These are phyloP conservation scores for Heterodera filipjevi DNA, from an alignment of 2,888 invertebrate species.

Conservation along the genomic window DNA sequence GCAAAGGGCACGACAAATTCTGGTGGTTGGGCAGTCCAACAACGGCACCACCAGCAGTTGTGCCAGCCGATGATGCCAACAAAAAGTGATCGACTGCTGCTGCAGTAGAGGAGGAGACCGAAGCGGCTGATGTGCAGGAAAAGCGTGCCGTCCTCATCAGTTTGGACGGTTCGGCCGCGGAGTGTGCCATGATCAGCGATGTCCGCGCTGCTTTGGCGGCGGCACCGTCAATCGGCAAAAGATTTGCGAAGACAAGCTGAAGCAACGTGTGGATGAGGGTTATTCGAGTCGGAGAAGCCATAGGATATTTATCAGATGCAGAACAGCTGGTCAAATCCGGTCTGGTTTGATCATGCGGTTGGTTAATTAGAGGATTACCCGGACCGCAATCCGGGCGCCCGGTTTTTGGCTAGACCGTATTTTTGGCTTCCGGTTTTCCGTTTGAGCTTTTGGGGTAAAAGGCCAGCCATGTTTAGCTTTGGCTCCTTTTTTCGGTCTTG, in stretches of 20 bases:
- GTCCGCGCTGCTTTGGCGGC: not conserved
- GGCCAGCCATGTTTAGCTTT: too few species aligned
- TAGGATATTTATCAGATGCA: not conserved
- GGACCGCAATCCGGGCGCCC: too few species aligned
- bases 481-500: too few species aligned
- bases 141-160: not conserved
- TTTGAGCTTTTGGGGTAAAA: too few species aligned
- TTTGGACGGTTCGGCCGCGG: not conserved
- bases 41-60: too few species aligned
- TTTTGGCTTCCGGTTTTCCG: too few species aligned
- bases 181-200: not conserved
- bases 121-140: not conserved
- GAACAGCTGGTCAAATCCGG: too few species aligned
- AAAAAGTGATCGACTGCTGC: not conserved
- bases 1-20: not conserved
- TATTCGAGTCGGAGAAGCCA: not conserved
- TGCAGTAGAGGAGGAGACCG: not conserved
- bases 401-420: too few species aligned
- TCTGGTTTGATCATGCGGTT: too few species aligned
- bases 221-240: not conserved
- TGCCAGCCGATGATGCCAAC: not conserved
- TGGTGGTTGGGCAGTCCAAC: not conserved
- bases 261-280: not conserved
- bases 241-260: not conserved
- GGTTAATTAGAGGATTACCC: too few species aligned